Conservation (phyloP, 2,888 invertebrate species). For the Diploptera punctata region DNA sequence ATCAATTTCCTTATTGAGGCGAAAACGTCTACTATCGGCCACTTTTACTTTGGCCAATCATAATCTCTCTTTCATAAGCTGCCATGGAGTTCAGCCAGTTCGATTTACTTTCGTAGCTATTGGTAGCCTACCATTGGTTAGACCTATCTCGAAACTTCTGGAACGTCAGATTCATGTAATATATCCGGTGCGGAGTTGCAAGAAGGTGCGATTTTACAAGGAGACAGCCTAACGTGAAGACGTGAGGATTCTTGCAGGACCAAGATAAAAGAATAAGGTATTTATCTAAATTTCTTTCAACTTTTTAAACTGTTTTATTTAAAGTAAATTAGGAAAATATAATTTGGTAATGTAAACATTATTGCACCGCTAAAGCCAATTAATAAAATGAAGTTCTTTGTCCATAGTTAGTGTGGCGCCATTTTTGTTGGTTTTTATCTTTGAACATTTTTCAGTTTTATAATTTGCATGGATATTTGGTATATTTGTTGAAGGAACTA, state of each 20-base stretch:
- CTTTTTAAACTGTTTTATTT: too few species aligned
- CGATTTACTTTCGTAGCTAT: too few species aligned
- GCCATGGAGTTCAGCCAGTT: too few species aligned
- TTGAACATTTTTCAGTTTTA: not conserved
- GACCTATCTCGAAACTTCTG: not conserved
- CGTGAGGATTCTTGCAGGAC: not conserved
- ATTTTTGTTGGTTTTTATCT: not conserved
- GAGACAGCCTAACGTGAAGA: not conserved
- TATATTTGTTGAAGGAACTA: not conserved
- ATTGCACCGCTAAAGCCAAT: not conserved
- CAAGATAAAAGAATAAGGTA: too few species aligned
- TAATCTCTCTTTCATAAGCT: too few species aligned
- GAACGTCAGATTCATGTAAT: not conserved
- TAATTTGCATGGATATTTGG: not conserved
- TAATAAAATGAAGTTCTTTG: not conserved
- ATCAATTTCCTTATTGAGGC: too few species aligned
- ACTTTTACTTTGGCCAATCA: too few species aligned
- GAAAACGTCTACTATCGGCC: too few species aligned
- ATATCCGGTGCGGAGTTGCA: not conserved
- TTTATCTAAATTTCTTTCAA: too few species aligned
- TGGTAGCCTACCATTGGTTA: not conserved
- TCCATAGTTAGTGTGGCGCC: not conserved
- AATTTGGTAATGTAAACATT: not conserved
- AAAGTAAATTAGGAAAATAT: not conserved
- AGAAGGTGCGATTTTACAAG: not conserved